Evolutionary conservation across 2,113 vertebrate genomes (phyloP).

Genomic region (Meriones unguiculatus): DNA sequence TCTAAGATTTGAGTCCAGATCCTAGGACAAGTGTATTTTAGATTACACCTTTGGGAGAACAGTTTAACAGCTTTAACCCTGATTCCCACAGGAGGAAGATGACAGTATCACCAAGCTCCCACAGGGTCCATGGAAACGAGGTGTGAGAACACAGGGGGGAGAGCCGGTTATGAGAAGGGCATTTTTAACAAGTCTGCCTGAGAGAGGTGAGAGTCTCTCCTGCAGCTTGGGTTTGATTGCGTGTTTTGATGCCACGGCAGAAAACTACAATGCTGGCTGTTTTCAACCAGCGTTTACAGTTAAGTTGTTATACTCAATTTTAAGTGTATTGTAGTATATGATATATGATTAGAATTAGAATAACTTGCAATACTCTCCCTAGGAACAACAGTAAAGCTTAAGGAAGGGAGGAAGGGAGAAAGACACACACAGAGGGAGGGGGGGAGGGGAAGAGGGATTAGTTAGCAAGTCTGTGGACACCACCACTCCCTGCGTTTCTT

Average conservation of each 20-base stretch:
- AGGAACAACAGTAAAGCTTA: not conserved
- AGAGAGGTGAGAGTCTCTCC: not conserved
- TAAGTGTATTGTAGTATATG: no score
- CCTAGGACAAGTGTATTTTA: not conserved
- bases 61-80: not conserved
- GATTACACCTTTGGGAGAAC: not conserved
- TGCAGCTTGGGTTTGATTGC: not conserved
- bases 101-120: not conserved
- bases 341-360: not conserved
- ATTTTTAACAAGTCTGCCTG: not conserved
- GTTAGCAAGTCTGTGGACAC: rapidly evolving
- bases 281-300: not conserved
- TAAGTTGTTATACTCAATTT: not conserved
- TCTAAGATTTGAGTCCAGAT: not conserved
- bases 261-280: not conserved
- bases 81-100: not conserved
- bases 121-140: not conserved
- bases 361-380: not conserved
- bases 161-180: not conserved
- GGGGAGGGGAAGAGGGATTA: not conserved
- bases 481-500: rapidly evolving
- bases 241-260: not conserved
- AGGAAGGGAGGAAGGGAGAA: no score
- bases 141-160: not conserved
- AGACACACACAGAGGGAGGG: not conserved